These are phyloP conservation scores for Clarias pachynema DNA, from an alignment of 2,797 vertebrate genomes.

Conservation along the genomic window DNA sequence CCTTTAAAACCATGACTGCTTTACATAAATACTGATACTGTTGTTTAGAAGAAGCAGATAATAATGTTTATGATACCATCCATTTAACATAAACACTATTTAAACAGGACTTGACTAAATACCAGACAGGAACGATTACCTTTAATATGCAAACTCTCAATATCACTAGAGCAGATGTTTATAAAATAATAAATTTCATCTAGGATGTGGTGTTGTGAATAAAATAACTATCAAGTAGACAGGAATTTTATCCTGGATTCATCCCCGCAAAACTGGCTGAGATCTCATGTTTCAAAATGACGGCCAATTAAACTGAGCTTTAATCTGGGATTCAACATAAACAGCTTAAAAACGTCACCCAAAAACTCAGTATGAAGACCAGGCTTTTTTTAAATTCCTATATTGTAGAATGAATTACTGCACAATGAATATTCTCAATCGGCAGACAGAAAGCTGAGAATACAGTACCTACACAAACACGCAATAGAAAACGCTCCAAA, in stretches of 20 bases:
- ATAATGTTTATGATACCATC: slow-evolving; percentile 58
- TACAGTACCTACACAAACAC: not conserved
- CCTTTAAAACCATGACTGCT: slow-evolving; percentile 36
- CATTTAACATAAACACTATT: slow-evolving; percentile 44
- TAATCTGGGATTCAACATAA: slow-evolving; percentile 5
- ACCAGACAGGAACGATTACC: slow-evolving; percentile 36
- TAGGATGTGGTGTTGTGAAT: slow-evolving; percentile 2
- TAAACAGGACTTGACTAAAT: slow-evolving; percentile 37
- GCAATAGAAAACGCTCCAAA: not conserved
- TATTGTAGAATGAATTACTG: not conserved
- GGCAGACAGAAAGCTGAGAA: not conserved
- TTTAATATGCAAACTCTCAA: slow-evolving; percentile 24
- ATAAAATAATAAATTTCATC: not conserved
- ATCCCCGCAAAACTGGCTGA: slow-evolving; percentile 5
- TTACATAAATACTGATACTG: slow-evolving; percentile 63
- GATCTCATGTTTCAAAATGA: not conserved
- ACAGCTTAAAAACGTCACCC: not conserved
- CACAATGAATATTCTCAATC: not conserved
- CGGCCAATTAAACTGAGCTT: slow-evolving; percentile 6
- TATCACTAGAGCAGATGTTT: slow-evolving; percentile 6
- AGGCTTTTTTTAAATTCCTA: not conserved
- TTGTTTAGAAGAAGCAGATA: slow-evolving; percentile 56
- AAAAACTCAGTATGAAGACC: not conserved
- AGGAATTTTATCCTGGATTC: not conserved
- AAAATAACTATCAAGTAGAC: not conserved